phyloP scores from a whole-genome alignment of 2,797 vertebrate genomes.

The Periparus ater region DNA sequence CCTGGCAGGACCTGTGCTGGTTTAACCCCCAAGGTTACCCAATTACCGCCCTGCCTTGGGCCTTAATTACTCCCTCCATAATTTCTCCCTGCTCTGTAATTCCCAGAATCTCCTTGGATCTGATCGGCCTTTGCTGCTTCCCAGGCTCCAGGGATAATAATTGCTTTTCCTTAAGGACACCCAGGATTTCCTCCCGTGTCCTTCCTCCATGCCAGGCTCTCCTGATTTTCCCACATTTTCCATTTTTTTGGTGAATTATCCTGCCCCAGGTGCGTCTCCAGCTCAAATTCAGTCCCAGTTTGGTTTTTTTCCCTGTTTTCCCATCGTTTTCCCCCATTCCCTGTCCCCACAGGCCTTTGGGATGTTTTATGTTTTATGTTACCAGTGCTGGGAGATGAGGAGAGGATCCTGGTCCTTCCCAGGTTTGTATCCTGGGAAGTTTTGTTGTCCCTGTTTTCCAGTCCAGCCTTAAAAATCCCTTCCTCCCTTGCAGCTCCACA shows the following conservation, averaged over 20 bases:
- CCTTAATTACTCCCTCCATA: conserved; percentile 55
- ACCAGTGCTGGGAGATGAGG: background rate
- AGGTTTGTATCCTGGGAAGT: background rate
- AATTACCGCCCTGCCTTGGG: conserved; percentile 48
- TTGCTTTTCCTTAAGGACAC: background rate
- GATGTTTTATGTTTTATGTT: accelerated
- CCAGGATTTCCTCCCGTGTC: background rate
- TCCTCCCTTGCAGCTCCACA: background rate
- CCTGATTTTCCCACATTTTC: background rate
- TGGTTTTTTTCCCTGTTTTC: background rate
- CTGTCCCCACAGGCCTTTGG: accelerated
- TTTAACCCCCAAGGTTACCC: conserved; percentile 56
- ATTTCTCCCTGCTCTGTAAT: conserved; percentile 44
- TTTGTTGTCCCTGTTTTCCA: background rate
- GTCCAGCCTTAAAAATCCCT: background rate
- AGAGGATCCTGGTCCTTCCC: background rate
- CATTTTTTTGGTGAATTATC: background rate
- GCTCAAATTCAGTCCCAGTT: accelerated
- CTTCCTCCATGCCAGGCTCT: background rate
- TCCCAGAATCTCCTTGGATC: conserved; percentile 55
- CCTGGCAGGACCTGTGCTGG: conserved; percentile 50
- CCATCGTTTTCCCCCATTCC: accelerated
- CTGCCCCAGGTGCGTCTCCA: background rate
- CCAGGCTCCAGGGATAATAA: background rate
- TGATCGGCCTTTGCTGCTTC: background rate